Evolutionary conservation across 2,113 vertebrate species (phyloP), one percentile per base, ranked within the genome.

Genomic region (Aptenodytes forsteri): DNA sequence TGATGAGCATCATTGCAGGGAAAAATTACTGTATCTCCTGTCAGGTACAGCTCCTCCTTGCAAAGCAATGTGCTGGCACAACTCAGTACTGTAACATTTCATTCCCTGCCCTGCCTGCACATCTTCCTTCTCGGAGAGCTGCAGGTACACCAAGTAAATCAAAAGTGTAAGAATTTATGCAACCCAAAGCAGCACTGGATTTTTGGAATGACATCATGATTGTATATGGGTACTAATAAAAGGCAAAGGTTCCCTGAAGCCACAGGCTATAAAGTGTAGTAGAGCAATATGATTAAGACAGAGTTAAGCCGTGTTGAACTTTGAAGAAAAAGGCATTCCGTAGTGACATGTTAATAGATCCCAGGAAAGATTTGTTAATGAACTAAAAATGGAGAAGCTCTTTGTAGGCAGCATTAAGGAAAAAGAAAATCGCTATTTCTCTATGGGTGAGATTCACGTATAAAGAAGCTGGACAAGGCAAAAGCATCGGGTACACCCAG

Each of bases 171-270:
- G 84, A 92, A 96, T 96, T 97, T 95, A 96, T 96, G 87, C 81
- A 97, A 97, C 82, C 85, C 94, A 90, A 76, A 96, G 91, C 77
- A 71, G 83, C 11, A 19, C 73, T 92, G 87, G 75, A 83, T 97
- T 95, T 96, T 88, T 94, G 69, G 69, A 97, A 94, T 75, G 96
- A 83, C 87, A 90, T 75, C 66, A 42, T 72, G 92, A 91, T 96
- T 92, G 96, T 95, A 96, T 96, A 96, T 95, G 93, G 82, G 77
- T 46, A 77, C 84, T 84, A 96, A 96, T 97, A 97, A 97, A 97
- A 97, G 83, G 89, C 76, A 95, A 96, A 97, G 87, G 95, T 91
- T 96, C 96, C 84, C 92, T 55, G 82, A 94, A 97, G 97, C 95
- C 11, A 19, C 84, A 80, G 92, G 93, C 95, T 94, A 82, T 87